Evolutionary conservation across 2,797 vertebrate genomes (phyloP).

Genomic region (Coregonus suidteri): DNA sequence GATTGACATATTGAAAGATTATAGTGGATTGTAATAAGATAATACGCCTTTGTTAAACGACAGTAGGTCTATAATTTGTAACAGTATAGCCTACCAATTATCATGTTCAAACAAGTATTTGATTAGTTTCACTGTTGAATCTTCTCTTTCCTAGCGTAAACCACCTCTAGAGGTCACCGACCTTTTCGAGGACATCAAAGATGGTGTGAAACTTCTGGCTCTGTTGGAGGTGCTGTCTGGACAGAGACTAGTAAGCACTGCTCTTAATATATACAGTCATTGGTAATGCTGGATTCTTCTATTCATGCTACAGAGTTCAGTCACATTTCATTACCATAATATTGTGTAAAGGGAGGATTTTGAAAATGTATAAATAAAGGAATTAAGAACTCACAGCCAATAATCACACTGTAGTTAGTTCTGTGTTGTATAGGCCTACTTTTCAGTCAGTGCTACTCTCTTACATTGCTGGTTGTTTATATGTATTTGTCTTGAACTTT

Average conservation of each 20-base stretch:
- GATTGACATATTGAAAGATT: neutral
- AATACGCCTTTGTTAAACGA: neutral
- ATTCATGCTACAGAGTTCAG: constrained; percentile 2
- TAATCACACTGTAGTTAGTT: too few species aligned
- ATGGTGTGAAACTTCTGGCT: constrained; percentile 92
- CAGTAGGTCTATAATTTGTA: neutral
- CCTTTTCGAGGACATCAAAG: constrained; percentile 98
- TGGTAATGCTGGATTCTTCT: constrained; percentile 5
- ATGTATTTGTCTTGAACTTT: neutral
- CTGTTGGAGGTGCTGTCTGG: constrained; percentile 95
- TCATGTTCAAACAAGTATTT: neutral
- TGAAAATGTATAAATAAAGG: too few species aligned
- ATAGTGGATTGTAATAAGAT: neutral
- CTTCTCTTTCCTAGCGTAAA: constrained; percentile 78
- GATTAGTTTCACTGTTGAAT: neutral
- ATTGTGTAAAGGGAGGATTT: neutral
- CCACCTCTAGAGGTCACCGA: constrained; percentile 90
- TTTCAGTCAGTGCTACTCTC: too few species aligned
- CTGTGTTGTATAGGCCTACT: too few species aligned
- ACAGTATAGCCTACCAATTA: neutral
- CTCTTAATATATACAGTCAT: neutral
- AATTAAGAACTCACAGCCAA: too few species aligned
- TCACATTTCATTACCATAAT: neutral
- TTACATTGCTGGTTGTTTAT: too few species aligned
- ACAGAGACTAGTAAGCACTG: constrained; percentile 88